A percentile compares a stretch with the other conserved stretches of the same genome.
Evolutionary conservation across 2,113 vertebrate species (phyloP).

Genomic region (Sturnus vulgaris): DNA sequence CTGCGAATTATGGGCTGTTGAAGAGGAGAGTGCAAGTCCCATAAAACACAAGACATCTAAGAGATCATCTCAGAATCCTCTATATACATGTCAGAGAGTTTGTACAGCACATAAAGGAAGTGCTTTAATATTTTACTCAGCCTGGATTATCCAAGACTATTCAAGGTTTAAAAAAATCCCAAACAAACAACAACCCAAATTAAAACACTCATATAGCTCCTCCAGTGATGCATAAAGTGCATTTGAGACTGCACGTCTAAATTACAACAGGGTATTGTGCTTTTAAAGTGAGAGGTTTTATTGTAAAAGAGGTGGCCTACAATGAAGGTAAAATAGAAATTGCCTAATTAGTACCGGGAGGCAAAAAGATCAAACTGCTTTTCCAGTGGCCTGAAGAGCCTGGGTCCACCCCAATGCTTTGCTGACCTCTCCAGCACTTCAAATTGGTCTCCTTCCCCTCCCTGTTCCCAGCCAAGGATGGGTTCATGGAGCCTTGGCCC

Average conservation of each 20-base stretch:
- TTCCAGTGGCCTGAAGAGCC: background rate
- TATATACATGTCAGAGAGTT: background rate
- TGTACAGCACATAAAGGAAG: background rate
- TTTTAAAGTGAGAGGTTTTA: background rate
- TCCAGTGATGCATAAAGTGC: background rate
- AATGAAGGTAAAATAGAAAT: background rate
- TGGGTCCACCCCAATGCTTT: rapidly evolving
- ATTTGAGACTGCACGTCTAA: background rate
- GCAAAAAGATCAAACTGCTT: background rate
- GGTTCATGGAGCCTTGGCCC: background rate
- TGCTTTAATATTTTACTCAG: background rate
- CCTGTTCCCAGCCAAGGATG: background rate
- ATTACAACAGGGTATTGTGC: background rate
- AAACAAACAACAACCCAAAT: background rate
- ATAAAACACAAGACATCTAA: background rate
- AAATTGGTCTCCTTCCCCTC: background rate
- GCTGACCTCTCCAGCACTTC: background rate
- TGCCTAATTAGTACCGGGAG: background rate
- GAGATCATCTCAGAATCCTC: background rate
- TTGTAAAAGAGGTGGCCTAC: background rate
- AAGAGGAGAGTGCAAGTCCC: background rate
- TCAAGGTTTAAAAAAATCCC: background rate
- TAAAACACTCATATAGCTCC: background rate
- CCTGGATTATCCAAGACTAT: background rate
- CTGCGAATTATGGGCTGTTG: background rate